These are phyloP conservation scores for Nomada flava DNA, from an alignment of 2,888 invertebrate species.

Conservation along the genomic window DNA sequence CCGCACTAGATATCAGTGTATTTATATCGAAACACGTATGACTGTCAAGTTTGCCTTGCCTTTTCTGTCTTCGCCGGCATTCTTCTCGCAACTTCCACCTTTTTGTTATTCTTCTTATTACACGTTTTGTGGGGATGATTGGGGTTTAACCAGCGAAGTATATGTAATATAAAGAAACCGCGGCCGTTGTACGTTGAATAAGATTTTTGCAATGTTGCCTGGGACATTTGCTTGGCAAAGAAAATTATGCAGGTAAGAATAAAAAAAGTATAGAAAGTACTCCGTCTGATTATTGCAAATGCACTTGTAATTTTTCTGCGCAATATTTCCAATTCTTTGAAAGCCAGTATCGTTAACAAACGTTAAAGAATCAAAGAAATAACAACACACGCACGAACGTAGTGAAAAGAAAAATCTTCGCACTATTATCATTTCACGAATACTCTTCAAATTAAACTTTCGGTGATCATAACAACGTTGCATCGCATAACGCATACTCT, in stretches of 20 bases:
- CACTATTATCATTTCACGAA: too few species aligned
- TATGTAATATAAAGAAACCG: not conserved
- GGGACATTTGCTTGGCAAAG: too few species aligned
- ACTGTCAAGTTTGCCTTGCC: slow-evolving; percentile 12
- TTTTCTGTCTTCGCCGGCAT: not conserved
- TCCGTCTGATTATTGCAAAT: too few species aligned
- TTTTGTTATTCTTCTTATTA: not conserved
- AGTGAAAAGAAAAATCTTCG: too few species aligned
- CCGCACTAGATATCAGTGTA: slow-evolving; percentile 31
- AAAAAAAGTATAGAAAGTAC: too few species aligned
- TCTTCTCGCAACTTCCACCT: not conserved
- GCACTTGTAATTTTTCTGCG: too few species aligned
- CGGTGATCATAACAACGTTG: too few species aligned
- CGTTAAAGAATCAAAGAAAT: not conserved
- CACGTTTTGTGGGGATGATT: not conserved
- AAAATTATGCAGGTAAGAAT: too few species aligned
- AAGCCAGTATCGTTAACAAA: not conserved
- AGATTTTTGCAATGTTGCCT: too few species aligned
- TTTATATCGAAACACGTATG: slow-evolving; percentile 55
- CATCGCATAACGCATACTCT: too few species aligned
- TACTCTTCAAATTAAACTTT: too few species aligned
- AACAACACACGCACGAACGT: not conserved
- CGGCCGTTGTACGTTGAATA: too few species aligned
- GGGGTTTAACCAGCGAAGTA: not conserved
- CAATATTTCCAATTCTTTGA: not conserved